A percentile compares a stretch with the other conserved stretches of the same genome.
Evolutionary conservation across 2,797 vertebrate species (phyloP).

Genomic region (Telmatherina bonti): DNA sequence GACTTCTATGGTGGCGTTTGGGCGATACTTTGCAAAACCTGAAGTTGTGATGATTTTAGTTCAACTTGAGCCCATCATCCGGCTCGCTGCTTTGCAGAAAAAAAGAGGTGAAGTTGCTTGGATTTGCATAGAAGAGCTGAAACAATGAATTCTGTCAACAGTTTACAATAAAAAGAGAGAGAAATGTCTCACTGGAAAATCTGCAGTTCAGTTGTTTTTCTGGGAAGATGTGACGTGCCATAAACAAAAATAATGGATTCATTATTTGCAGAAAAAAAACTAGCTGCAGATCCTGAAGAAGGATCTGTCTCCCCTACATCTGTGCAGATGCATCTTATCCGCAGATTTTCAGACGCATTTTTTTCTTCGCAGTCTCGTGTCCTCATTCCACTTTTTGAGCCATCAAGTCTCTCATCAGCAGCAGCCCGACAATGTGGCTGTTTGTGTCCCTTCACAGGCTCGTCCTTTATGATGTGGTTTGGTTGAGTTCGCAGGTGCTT

Average conservation of each 20-base stretch:
- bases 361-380: background rate
- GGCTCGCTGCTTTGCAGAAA: background rate
- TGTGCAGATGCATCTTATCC: background rate
- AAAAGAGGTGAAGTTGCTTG: background rate
- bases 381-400: constrained; percentile 6
- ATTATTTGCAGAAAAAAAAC: background rate
- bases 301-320: background rate
- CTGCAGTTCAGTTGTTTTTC: background rate
- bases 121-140: background rate
- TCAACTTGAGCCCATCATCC: constrained; percentile 2
- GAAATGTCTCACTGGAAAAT: too few species aligned
- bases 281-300: background rate
- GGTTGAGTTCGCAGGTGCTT: constrained; percentile 65
- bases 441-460: constrained; percentile 57
- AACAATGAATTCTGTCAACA: background rate
- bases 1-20: background rate
- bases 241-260: background rate
- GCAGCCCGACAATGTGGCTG: constrained; percentile 58
- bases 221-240: background rate
- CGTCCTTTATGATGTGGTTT: constrained; percentile 53
- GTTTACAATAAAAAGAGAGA: too few species aligned
- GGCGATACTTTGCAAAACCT: background rate
- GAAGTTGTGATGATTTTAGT: background rate
- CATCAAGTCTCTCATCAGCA: constrained; percentile 28
- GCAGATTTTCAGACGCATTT: background rate